Evolutionary conservation across 2,888 invertebrate species (phyloP), one percentile per base, ranked within the genome.

Genomic region (Luperina nickerlii): DNA sequence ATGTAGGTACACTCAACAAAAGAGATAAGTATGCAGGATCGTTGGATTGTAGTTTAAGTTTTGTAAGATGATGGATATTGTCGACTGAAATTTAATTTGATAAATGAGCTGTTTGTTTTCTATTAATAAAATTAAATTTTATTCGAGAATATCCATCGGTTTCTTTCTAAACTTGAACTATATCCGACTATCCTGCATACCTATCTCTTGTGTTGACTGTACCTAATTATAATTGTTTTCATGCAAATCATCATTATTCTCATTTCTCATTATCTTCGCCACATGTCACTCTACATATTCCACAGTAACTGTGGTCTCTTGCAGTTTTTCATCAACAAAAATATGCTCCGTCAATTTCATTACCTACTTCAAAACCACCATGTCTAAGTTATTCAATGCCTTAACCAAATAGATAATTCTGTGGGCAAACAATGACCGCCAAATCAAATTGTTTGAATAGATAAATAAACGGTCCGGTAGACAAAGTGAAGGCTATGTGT

Each of bases 401-500:
- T 32, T n/a, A 45, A 45, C n/a, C 51, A 67, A 60, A 66, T 45
- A 45, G 51, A n/a, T 60, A 15, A 38, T 60, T 74, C 32, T 73
- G 81, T 67, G 9, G 9, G 68, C 70, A 76, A 73, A 76, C 54
- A 76, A 81, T 38, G 73, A 38, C 27, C 27, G 57, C 54, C 60
- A 57, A 79, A 74, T 85, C 51, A 67, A 78, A 66, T 63, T 62
- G 62, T 77, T 65, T 67, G 60, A 65, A 62, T 69, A 62, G 65
- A 42, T n/a, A 60, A 48, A 72, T 65, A 81, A 81, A 83, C 63
- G 13, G 11, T n/a, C 48, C 4, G 32, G 5, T n/a, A 71, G 62
- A 67, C 57, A 82, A 71, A 67, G 4, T 15, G 66, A 85, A 84
- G 70, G 76, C 32, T 71, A 74, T 74, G 54, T 72, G 63, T 80